A percentile compares a stretch with the other conserved stretches of the same genome.
These are phyloP conservation scores for Altica lythri DNA, from an alignment of 2,888 invertebrate genomes.

Conservation along the genomic window DNA sequence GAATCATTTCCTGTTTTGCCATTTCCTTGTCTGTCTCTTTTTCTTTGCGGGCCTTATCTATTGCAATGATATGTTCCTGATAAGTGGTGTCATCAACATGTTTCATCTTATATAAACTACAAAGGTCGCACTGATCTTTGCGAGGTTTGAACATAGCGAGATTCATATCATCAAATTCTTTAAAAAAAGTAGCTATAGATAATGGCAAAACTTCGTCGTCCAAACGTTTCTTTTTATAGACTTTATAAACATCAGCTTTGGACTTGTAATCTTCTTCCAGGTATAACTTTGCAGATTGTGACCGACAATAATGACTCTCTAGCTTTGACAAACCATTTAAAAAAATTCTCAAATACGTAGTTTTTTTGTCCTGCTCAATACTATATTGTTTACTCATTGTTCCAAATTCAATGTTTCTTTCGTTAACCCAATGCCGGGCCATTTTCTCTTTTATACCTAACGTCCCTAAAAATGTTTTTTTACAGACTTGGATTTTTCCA, in stretches of 20 bases:
- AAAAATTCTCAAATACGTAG: conserved; percentile 10
- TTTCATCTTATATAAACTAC: conserved; percentile 18
- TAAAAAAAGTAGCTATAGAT: conserved; percentile 20
- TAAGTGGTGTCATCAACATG: conserved; percentile 9
- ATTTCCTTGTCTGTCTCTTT: conserved; percentile 25
- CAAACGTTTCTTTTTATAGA: conserved; percentile 16
- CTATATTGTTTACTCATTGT: conserved; percentile 4
- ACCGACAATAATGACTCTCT: conserved; percentile 26
- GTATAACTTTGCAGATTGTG: conserved; percentile 18
- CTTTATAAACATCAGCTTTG: conserved; percentile 16
- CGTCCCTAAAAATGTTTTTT: conserved; percentile 14
- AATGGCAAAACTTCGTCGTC: conserved; percentile 13
- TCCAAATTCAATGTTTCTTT: background rate
- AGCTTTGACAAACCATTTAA: conserved; percentile 16
- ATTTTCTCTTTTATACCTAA: conserved; percentile 18
- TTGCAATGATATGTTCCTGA: conserved; percentile 24
- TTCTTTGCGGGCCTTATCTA: conserved; percentile 27
- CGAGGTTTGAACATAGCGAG: too few relatives aligned
- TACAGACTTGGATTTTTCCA: conserved; percentile 18
- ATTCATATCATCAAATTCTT: too few relatives aligned
- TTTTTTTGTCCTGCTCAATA: conserved; percentile 14
- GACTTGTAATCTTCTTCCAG: conserved; percentile 24
- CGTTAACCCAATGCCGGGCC: conserved; percentile 18
- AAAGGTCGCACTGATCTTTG: conserved; percentile 26
- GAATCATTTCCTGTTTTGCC: conserved; percentile 18